A percentile compares a stretch with the other conserved stretches of the same genome.
phyloP scores from a whole-genome alignment of 2,113 vertebrate genomes.

The Cavia aperea region DNA sequence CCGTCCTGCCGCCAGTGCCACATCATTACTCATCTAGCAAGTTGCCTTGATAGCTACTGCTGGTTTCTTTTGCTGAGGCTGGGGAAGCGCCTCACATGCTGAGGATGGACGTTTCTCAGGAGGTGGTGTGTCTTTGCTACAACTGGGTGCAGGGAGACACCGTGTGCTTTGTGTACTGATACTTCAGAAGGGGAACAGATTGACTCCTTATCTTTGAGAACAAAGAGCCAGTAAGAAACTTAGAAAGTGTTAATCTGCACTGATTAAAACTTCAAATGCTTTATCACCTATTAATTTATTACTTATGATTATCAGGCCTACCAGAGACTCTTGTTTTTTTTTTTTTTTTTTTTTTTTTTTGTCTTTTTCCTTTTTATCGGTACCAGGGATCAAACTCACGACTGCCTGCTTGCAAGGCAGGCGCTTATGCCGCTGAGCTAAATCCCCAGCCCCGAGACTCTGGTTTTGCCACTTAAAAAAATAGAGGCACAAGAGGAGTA shows the following conservation, averaged over 20 bases:
- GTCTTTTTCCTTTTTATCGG: too few species aligned
- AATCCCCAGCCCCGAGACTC: neutral
- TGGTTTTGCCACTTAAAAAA: neutral
- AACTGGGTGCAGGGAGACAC: neutral
- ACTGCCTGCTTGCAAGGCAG: too few species aligned
- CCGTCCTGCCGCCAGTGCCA: conserved; percentile 72
- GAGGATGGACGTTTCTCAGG: neutral
- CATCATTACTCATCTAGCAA: conserved; percentile 77
- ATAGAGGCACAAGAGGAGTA: neutral
- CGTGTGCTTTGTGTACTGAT: neutral
- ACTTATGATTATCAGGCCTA: neutral
- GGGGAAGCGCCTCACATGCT: neutral
- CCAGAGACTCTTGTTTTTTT: too few species aligned
- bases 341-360: too few species aligned
- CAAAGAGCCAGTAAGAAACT: neutral
- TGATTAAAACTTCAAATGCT: neutral
- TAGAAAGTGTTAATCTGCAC: neutral
- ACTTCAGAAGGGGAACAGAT: neutral
- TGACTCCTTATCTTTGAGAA: conserved; percentile 10
- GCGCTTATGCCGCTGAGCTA: too few species aligned
- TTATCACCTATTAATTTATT: neutral
- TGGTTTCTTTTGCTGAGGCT: conserved; percentile 35
- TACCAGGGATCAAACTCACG: too few species aligned
- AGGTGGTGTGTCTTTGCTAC: neutral
- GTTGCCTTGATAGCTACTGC: conserved; percentile 62